Evolutionary conservation across 2,888 invertebrate species (phyloP).

Genomic region (Stratiomys singularior): DNA sequence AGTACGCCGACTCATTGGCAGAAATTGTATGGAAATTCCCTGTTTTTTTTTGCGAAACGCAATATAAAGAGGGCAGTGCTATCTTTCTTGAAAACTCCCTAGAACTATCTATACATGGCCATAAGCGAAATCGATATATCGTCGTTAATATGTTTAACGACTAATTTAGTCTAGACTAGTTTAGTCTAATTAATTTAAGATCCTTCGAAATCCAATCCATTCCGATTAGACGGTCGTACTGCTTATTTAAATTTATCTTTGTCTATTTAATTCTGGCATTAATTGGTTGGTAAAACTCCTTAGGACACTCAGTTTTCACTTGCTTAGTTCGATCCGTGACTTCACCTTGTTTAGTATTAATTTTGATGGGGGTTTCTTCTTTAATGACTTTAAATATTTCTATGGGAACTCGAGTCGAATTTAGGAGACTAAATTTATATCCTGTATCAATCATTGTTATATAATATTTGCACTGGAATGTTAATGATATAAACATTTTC

Average conservation of each 20-base stretch:
- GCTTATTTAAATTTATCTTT: constrained; percentile 48
- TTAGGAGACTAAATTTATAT: constrained; percentile 48
- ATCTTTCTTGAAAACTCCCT: too few species aligned
- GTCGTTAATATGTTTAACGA: too few species aligned
- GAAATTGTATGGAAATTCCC: too few species aligned
- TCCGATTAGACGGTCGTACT: constrained; percentile 50
- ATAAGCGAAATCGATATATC: too few species aligned
- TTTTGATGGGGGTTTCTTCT: constrained; percentile 15
- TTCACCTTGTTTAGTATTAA: constrained; percentile 48
- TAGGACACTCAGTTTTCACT: constrained; percentile 51
- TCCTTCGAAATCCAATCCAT: constrained; percentile 50
- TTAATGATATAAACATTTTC: constrained; percentile 42
- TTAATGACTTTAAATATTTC: constrained; percentile 8
- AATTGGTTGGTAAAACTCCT: constrained; percentile 47
- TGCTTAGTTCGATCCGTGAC: constrained; percentile 40
- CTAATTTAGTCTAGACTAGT: too few species aligned
- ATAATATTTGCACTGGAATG: constrained; percentile 15
- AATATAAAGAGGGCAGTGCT: too few species aligned
- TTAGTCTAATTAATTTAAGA: too few species aligned
- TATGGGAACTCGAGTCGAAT: constrained; percentile 42
- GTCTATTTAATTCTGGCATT: constrained; percentile 52
- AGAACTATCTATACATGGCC: too few species aligned
- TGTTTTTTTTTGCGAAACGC: too few species aligned
- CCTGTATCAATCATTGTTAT: constrained; percentile 47
- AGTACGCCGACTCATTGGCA: too few species aligned